Base-by-base conservation (phyloP, 1,140 invertebrate species). In the Danaus melanippus region DNA sequence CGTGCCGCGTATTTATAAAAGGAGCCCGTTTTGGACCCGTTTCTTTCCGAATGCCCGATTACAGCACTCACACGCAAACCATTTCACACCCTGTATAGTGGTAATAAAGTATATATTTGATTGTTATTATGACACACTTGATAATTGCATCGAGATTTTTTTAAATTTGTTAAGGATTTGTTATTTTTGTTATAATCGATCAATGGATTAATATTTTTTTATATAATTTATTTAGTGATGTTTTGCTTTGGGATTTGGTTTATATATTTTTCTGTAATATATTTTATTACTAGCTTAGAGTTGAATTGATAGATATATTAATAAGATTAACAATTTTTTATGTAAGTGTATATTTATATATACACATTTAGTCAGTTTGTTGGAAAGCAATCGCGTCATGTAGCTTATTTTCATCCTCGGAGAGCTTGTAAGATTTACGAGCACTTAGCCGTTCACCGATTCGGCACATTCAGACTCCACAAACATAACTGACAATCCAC, bases 401-500 rank as follows among this genome's bases (percentile, higher is more conserved):
- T 72, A 68, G 67, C 64, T 72, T 81, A 76, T 79, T 83, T 84
- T 77, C 75, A 79, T 78, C 72, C 68, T 62, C 71, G 74, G 51
- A 67, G 69, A 72, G 73, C 65, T 77, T 61, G 56, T 60, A 66
- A 76, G 78, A 85, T 85, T 85, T 83, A 85, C 74, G 79, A 83
- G 66, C 77, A 71, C 67, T 76, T 75, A 69, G 72, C 58, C 77
- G 71, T 67, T 79, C 79, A 76, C 66, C 75, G 71, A 85, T 83
- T 81, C 82, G 79, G 76, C 76, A 83, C 77, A 77, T 81, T 73
- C 74, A 71, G 62, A 67, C 71, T 75, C 74, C 63, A 58, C 68
- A 71, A 72, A 76, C 71, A 73, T 77, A 74, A 74, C 76, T 78
- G 76, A 79, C 77, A 76, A 76, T 84, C 76, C 67, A 67, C 66